These are phyloP conservation scores for Leucania comma DNA, from an alignment of 2,888 invertebrate species.

Conservation along the genomic window DNA sequence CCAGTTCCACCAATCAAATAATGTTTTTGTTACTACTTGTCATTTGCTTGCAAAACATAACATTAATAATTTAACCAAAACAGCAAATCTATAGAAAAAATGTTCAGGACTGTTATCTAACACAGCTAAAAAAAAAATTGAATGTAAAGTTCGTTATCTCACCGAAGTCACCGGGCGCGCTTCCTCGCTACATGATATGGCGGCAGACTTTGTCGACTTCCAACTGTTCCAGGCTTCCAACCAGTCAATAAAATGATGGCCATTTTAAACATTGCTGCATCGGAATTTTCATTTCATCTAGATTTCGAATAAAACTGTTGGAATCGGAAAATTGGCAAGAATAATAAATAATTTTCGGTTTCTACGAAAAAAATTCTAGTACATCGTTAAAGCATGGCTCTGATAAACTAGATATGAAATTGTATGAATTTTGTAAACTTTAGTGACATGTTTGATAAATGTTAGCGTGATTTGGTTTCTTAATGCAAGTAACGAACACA, in stretches of 20 bases:
- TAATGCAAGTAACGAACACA: background rate
- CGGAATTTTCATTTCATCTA: constrained; percentile 9
- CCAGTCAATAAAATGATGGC: constrained; percentile 12
- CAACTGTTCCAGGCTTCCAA: background rate
- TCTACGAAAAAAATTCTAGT: too few species aligned
- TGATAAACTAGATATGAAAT: background rate
- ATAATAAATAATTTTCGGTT: background rate
- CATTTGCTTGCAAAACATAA: too few species aligned
- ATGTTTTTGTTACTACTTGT: too few species aligned
- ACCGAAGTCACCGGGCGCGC: background rate
- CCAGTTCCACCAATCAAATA: too few species aligned
- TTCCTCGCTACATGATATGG: constrained; percentile 14
- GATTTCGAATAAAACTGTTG: constrained; percentile 5
- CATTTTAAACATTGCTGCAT: background rate
- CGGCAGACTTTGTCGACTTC: background rate
- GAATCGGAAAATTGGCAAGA: constrained; percentile 1
- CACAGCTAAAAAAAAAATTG: too few species aligned
- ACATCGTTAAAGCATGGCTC: too few species aligned
- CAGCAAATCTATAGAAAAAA: background rate
- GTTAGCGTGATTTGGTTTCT: too few species aligned
- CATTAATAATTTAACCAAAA: too few species aligned
- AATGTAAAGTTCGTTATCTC: constrained; percentile 3
- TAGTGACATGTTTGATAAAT: too few species aligned
- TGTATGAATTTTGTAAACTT: background rate
- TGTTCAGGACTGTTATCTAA: background rate